phyloP scores from a whole-genome alignment of 2,113 vertebrate species.

The Catharus minimus region DNA sequence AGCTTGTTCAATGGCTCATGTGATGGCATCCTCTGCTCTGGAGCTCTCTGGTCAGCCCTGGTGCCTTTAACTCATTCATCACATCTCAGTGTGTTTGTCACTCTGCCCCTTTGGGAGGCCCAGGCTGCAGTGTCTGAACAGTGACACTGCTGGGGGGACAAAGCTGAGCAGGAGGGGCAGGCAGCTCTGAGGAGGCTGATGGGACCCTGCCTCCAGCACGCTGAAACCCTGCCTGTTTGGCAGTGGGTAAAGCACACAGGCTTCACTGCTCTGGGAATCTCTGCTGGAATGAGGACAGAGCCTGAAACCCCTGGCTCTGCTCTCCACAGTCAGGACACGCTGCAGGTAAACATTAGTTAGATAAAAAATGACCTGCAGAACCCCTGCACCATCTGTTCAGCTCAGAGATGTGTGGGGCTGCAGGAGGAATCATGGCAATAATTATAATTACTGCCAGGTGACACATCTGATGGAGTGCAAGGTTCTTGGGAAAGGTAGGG shows the following conservation, averaged over 20 bases:
- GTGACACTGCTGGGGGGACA: not conserved
- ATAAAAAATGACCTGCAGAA: not conserved
- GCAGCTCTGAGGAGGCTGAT: not conserved
- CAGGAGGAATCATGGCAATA: not conserved
- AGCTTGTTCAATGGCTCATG: not conserved
- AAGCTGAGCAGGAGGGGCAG: not conserved
- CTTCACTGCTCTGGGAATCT: not conserved
- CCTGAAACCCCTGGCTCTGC: not conserved
- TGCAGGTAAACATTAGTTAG: not conserved
- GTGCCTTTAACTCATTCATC: not conserved
- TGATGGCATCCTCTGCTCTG: not conserved
- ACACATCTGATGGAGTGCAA: not conserved
- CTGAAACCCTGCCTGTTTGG: not conserved
- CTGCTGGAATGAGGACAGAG: not conserved
- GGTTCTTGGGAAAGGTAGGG: not conserved
- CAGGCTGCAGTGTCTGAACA: not conserved
- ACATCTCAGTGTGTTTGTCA: not conserved
- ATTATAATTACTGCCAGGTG: not conserved
- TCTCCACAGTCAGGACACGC: not conserved
- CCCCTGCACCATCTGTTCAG: conserved; percentile 11
- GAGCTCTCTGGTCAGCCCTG: not conserved
- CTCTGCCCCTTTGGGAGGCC: not conserved
- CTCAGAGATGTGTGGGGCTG: not conserved
- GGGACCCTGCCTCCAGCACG: not conserved
- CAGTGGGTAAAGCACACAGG: not conserved